These are phyloP conservation scores for Monochamus saltuarius DNA, from an alignment of 1,140 invertebrate species.

Conservation along the genomic window DNA sequence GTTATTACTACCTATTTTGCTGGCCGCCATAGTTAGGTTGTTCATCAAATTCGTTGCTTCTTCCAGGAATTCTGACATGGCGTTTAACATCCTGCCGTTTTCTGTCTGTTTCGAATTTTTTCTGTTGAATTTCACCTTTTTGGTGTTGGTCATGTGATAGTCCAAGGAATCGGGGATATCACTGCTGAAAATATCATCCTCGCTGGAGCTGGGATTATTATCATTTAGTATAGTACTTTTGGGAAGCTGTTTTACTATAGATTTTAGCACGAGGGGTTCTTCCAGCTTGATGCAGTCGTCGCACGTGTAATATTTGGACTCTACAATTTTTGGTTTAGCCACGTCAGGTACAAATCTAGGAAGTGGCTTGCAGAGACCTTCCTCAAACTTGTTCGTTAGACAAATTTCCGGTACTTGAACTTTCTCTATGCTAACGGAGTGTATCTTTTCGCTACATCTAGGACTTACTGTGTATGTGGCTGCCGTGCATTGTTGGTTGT, in stretches of 20 bases:
- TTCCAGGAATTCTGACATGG: conserved; percentile 48
- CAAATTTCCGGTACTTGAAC: conserved; percentile 3
- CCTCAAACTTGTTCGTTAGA: background rate
- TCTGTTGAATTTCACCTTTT: conserved; percentile 40
- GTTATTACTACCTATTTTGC: conserved; percentile 23
- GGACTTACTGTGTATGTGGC: conserved; percentile 4
- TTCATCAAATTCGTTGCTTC: conserved; percentile 46
- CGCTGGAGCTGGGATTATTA: conserved; percentile 9
- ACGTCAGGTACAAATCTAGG: background rate
- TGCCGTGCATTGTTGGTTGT: background rate
- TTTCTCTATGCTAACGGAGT: conserved; percentile 7
- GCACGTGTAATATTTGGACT: background rate
- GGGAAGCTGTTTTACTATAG: conserved; percentile 28
- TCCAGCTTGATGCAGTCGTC: conserved; percentile 22
- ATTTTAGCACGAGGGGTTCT: conserved; percentile 34
- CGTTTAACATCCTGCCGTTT: conserved; percentile 32
- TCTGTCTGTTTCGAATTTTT: conserved; percentile 4
- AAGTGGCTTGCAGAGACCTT: conserved; percentile 13
- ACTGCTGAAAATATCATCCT: conserved; percentile 8
- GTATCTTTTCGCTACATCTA: background rate
- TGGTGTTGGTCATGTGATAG: conserved; percentile 36
- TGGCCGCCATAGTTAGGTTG: conserved; percentile 40
- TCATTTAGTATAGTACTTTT: conserved; percentile 4
- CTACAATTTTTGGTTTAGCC: conserved; percentile 3
- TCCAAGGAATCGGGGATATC: conserved; percentile 42